Conservation (phyloP, 2,113 vertebrate species). For the Chloebia gouldiae region DNA sequence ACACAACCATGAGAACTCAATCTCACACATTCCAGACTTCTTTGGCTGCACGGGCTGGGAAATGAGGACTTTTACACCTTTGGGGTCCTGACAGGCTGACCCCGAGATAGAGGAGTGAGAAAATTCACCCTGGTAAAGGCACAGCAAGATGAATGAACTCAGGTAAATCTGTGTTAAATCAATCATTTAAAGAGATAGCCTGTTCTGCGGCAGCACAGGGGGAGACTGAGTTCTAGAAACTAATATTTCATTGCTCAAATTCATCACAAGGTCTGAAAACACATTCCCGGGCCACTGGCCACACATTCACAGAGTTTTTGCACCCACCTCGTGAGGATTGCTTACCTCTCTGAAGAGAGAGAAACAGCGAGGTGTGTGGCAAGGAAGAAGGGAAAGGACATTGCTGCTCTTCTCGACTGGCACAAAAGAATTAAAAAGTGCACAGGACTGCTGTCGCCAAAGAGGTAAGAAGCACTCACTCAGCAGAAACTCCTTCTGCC, state of each 20-base stretch:
- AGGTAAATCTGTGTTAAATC: slow-evolving; percentile 4
- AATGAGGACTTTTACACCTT: too few relatives aligned
- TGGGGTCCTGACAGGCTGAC: too few relatives aligned
- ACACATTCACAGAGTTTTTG: not conserved
- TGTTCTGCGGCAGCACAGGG: not conserved
- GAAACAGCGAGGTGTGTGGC: not conserved
- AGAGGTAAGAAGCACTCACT: not conserved
- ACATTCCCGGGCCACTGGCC: not conserved
- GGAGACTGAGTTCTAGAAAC: not conserved
- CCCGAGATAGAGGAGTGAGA: not conserved
- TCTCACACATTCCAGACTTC: too few relatives aligned
- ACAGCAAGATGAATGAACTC: slow-evolving; percentile 1
- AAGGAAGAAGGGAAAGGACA: not conserved
- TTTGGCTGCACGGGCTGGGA: too few relatives aligned
- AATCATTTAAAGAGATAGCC: slow-evolving; percentile 7
- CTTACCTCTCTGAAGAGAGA: not conserved
- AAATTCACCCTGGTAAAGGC: not conserved
- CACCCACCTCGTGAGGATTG: rapidly evolving
- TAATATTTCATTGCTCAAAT: not conserved
- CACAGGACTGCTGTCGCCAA: not conserved
- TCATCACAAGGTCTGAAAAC: not conserved
- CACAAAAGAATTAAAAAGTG: not conserved
- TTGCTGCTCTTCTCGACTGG: not conserved
- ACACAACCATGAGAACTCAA: too few relatives aligned
- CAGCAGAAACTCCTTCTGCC: not conserved